phyloP scores from a whole-genome alignment of 37 sponge, comb jelly and placozoan genomes.

The Ianthella basta region DNA sequence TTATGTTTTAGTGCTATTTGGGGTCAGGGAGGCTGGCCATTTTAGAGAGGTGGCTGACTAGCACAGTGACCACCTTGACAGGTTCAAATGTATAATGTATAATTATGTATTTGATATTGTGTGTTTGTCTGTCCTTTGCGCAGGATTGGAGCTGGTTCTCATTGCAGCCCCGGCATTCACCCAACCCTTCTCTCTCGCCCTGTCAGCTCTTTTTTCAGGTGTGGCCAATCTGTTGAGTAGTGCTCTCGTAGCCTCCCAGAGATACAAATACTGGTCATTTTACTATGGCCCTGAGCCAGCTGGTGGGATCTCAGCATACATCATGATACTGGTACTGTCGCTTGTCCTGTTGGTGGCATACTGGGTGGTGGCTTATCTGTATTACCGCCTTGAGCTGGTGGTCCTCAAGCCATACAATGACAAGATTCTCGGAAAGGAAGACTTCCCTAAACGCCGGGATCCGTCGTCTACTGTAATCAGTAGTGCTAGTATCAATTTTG shows the following conservation, averaged over 20 bases:
- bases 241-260: background rate
- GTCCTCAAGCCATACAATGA: constrained; percentile 5
- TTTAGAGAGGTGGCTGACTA: too few relatives aligned
- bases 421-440: background rate
- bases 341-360: background rate
- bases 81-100: too few relatives aligned
- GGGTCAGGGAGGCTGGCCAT: too few relatives aligned
- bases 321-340: background rate
- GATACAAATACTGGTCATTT: background rate
- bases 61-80: too few relatives aligned
- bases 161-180: background rate
- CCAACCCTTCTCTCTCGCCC: background rate
- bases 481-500: too few relatives aligned
- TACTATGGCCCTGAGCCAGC: constrained; percentile 5
- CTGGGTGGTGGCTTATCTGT: background rate
- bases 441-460: background rate
- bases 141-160: constrained; percentile 8
- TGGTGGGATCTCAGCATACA: background rate
- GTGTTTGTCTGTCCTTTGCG: background rate
- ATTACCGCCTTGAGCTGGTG: background rate
- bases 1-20: too few relatives aligned
- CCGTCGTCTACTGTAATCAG: too few relatives aligned
- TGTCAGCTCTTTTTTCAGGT: background rate
- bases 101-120: background rate
- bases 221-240: background rate